Conservation (phyloP, 2,797 vertebrate genomes). For the Garrulus glandarius region DNA sequence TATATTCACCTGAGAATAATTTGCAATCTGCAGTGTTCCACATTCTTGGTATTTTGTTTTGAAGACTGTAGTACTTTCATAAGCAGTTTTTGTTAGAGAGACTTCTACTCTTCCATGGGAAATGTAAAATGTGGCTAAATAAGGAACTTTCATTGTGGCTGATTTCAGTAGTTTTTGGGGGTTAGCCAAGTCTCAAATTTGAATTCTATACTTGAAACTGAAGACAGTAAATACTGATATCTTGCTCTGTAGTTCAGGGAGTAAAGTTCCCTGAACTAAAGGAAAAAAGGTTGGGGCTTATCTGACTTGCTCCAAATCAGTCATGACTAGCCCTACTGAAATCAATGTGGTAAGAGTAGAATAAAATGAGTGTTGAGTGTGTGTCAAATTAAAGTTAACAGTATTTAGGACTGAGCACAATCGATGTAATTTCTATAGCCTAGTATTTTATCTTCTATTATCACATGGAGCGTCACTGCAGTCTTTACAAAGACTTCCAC, state of each 20-base stretch:
- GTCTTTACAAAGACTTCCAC: not conserved
- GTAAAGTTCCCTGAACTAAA: not conserved
- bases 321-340: not conserved
- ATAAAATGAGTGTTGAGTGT: not conserved
- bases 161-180: not conserved
- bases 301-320: not conserved
- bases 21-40: rapidly evolving
- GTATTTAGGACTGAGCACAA: not conserved
- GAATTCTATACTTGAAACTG: not conserved
- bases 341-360: not conserved
- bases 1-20: not conserved
- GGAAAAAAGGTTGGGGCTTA: not conserved
- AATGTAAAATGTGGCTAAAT: not conserved
- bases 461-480: not conserved
- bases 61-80: not conserved
- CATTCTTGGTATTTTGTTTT: not conserved
- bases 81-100: not conserved
- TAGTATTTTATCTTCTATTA: not conserved
- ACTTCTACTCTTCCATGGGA: not conserved
- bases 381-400: not conserved
- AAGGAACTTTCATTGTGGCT: not conserved
- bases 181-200: not conserved
- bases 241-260: not conserved
- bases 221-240: not conserved
- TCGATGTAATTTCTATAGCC: not conserved